These are phyloP conservation scores for Rallus limicola DNA, from an alignment of 2,113 vertebrate species.

Conservation along the genomic window DNA sequence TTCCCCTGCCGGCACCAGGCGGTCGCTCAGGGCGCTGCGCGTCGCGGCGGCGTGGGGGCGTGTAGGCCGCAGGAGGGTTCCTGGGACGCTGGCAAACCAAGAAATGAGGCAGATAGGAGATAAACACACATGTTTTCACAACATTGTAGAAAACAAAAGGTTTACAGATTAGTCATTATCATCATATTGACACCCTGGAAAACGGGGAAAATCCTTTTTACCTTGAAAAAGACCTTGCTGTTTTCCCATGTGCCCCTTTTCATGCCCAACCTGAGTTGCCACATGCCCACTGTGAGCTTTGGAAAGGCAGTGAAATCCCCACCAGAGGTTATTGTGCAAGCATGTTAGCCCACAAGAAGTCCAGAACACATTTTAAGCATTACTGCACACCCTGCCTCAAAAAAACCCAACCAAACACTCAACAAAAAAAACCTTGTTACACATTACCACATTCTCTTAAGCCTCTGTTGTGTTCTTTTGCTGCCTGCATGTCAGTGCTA, in stretches of 20 bases:
- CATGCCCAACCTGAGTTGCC: not conserved
- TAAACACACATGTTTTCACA: too few species aligned
- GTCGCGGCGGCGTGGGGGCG: not conserved
- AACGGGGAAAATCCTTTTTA: not conserved
- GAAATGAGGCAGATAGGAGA: not conserved
- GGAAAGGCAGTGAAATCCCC: not conserved
- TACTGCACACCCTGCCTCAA: not conserved
- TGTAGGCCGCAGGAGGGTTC: rapidly evolving
- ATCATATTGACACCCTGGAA: not conserved
- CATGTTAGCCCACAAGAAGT: not conserved
- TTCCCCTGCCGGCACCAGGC: rapidly evolving
- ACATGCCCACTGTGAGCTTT: not conserved
- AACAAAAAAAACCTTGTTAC: not conserved
- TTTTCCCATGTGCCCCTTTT: not conserved
- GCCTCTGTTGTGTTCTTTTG: not conserved
- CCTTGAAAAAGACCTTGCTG: not conserved
- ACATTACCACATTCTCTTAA: not conserved
- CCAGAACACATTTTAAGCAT: not conserved
- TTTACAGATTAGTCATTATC: not conserved
- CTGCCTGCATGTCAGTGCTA: not conserved
- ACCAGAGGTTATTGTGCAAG: not conserved
- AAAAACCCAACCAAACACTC: not conserved
- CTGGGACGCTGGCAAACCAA: rapidly evolving
- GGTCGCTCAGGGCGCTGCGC: not conserved
- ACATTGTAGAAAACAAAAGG: not conserved